phyloP scores from a whole-genome alignment of 2,113 vertebrate genomes.

The Zeus faber region DNA sequence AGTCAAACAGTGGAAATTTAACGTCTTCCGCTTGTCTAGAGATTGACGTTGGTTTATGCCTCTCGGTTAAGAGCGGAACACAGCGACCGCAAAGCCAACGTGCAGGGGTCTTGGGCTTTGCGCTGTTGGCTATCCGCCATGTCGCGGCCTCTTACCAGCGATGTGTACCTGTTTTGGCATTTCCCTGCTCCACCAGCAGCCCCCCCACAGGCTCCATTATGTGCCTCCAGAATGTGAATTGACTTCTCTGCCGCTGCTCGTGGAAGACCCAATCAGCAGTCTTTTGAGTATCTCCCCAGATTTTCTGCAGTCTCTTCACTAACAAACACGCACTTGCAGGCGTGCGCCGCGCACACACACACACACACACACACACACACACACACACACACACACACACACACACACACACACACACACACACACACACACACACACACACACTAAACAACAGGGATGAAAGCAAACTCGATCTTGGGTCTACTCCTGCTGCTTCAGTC shows the following conservation, averaged over 20 bases:
- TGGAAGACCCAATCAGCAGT: constrained; percentile 66
- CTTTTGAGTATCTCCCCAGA: constrained; percentile 54
- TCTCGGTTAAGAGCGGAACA: constrained; percentile 23
- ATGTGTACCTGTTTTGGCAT: constrained; percentile 65
- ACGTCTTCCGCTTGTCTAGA: background rate
- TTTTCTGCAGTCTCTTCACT: constrained; percentile 49
- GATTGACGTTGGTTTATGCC: constrained; percentile 24
- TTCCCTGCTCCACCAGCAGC: constrained; percentile 51
- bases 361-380: constrained; percentile 13
- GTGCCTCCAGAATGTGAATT: constrained; percentile 70
- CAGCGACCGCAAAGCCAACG: constrained; percentile 19
- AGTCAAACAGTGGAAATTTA: background rate
- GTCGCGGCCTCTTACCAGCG: constrained; percentile 40
- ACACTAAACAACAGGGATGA: constrained; percentile 63
- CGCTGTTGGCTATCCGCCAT: constrained; percentile 56
- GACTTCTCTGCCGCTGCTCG: constrained; percentile 59
- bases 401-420: constrained; percentile 28
- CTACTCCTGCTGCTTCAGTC: constrained; percentile 70
- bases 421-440: constrained; percentile 38
- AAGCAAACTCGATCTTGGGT: constrained; percentile 73
- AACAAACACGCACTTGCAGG: constrained; percentile 51
- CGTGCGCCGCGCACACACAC: constrained; percentile 20
- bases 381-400: constrained; percentile 29
- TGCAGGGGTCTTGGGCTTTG: constrained; percentile 38
- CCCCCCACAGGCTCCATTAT: constrained; percentile 68